Evolutionary conservation across 2,888 invertebrate genomes (phyloP), one percentile per base, ranked within the genome.

Genomic region (Xanthorhoe designata): DNA sequence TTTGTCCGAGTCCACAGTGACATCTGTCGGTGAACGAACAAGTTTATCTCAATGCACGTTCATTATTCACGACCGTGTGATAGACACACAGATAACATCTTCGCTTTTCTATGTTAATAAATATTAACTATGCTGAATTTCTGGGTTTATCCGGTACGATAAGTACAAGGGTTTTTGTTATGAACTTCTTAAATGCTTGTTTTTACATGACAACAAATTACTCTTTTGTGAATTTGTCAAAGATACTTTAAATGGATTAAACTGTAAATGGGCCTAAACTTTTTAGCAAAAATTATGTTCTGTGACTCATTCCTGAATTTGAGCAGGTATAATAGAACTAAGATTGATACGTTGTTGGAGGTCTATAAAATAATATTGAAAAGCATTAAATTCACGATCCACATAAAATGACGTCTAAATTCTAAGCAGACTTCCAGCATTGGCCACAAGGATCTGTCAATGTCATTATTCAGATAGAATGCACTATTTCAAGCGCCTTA

Each of bases 21-120:
- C 89, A 85, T 89, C 86, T 87, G 89, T 89, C 88, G 82, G 72
- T 81, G 71, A 56, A 38, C 70, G 74, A 87, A 89, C 89, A 80
- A 85, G 88, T 88, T 88, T 87, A 89, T 89, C 88, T 83, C 13
- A 77, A 69, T 76, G 78, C 75, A 71, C 73, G 75, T 80, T 87
- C 89, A 84, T 88, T 89, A 89, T 82, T 88, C 85, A 85, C 69
- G 77, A 80, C 77, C 84, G 49, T 47, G 60, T 61, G 82, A 86
- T 80, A 75, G 71, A 71, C 64, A 49, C 32, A 66, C 51, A 64
- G 69, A 74, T 71, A 67, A 24, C 38, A 64, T 61, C 56, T 64
- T 63, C 64, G 51, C 42, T 65, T 64, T 60, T 63, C 62, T 64
- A 59, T 64, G 64, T 53, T 64, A 59, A 51, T 61, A 42, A 58